Evolutionary conservation across 2,888 invertebrate species (phyloP).

Genomic region (Pasiphila rectangulata): DNA sequence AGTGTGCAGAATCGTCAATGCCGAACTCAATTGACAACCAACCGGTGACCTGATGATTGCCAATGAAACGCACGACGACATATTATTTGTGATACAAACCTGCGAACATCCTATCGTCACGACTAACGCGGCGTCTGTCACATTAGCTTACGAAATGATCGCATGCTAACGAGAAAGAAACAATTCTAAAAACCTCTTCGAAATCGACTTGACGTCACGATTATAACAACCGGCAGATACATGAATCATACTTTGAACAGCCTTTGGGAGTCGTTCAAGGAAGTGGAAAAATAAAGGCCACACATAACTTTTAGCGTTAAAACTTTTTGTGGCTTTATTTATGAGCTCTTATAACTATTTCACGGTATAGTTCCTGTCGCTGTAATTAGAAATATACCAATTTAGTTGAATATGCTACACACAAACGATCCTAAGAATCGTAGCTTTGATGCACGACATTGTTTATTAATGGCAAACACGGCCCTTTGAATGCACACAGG

Average conservation of each 20-base stretch:
- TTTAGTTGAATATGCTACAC: constrained; percentile 34
- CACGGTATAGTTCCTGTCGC: constrained; percentile 34
- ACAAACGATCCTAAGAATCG: constrained; percentile 51
- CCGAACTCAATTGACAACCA: constrained; percentile 49
- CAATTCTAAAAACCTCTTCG: constrained; percentile 15
- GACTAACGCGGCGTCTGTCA: constrained; percentile 28
- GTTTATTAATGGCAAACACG: constrained; percentile 59
- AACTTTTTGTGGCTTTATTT: constrained; percentile 26
- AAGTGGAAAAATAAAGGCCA: constrained; percentile 29
- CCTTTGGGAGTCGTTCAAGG: constrained; percentile 26
- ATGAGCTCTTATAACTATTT: constrained; percentile 11
- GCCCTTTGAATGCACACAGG: constrained; percentile 52
- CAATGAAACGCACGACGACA: constrained; percentile 49
- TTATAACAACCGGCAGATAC: constrained; percentile 18
- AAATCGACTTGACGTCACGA: constrained; percentile 23
- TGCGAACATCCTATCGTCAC: constrained; percentile 60
- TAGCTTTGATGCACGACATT: constrained; percentile 61
- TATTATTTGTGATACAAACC: constrained; percentile 69
- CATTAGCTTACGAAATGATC: constrained; percentile 18
- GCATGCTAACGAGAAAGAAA: constrained; percentile 12
- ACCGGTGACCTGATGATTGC: constrained; percentile 46
- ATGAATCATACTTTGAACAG: constrained; percentile 26
- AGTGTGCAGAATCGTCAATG: constrained; percentile 57
- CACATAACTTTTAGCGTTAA: constrained; percentile 13
- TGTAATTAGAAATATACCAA: constrained; percentile 17